phyloP scores from a whole-genome alignment of 2,113 vertebrate genomes.

The Cromileptes altivelis region DNA sequence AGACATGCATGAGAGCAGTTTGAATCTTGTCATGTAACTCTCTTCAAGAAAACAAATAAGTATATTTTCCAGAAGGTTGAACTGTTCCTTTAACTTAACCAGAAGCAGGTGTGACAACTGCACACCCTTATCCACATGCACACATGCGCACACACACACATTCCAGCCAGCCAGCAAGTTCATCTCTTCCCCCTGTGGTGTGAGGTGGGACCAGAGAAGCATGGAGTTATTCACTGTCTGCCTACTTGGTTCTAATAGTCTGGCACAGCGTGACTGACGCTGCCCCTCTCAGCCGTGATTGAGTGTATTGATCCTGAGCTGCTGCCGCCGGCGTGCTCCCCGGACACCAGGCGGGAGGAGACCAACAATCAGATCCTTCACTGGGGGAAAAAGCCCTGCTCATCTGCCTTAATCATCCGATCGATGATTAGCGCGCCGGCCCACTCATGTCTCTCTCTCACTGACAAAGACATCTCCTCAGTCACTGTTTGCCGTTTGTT shows the following conservation, averaged over 20 bases:
- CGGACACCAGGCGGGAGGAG: constrained; percentile 87
- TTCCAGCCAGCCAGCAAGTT: constrained; percentile 79
- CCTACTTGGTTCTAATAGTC: constrained; percentile 95
- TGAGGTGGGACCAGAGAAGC: constrained; percentile 88
- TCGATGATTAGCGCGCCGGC: constrained; percentile 92
- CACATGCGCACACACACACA: constrained; percentile 9
- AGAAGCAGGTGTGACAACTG: constrained; percentile 25
- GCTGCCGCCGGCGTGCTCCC: constrained; percentile 74
- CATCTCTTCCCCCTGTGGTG: constrained; percentile 84
- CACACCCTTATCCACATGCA: neutral
- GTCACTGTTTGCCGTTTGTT: constrained; percentile 62
- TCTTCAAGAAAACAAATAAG: neutral
- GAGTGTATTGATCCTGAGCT: constrained; percentile 93
- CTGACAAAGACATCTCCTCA: constrained; percentile 87
- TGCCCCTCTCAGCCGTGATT: constrained; percentile 91
- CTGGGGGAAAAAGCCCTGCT: constrained; percentile 93
- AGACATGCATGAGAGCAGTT: too few relatives aligned
- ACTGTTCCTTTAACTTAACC: constrained; percentile 19
- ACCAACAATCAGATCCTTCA: constrained; percentile 95
- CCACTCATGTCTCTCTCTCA: constrained; percentile 83
- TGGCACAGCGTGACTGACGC: constrained; percentile 92
- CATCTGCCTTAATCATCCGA: constrained; percentile 97
- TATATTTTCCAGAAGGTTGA: neutral
- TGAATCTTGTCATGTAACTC: too few relatives aligned
- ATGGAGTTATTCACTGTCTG: constrained; percentile 93